phyloP scores from a whole-genome alignment of 92 coral and sea anemone genomes.

The Muricea muricata region DNA sequence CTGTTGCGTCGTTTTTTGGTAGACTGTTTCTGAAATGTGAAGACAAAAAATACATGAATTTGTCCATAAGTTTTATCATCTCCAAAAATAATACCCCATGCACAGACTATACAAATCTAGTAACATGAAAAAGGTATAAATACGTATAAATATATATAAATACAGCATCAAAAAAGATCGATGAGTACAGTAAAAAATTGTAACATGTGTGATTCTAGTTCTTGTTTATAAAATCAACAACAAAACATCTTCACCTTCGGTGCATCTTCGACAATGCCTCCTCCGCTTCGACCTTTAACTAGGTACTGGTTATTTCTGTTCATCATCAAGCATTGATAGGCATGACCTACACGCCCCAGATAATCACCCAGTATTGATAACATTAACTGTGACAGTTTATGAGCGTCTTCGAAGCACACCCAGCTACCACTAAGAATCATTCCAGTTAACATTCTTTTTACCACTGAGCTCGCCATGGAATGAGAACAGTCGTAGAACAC shows the following conservation, averaged over 20 bases:
- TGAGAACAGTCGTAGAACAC: conserved; percentile 84
- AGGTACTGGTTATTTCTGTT: conserved; percentile 68
- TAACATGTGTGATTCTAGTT: no score
- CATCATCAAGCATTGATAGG: conserved; percentile 68
- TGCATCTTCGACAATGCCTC: conserved; percentile 14
- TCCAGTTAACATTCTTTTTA: conserved; percentile 78
- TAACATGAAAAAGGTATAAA: no score
- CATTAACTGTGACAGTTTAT: conserved; percentile 68
- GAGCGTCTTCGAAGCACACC: conserved; percentile 91
- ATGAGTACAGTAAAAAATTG: no score
- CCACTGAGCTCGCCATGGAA: conserved; percentile 64
- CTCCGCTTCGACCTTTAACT: conserved; percentile 54
- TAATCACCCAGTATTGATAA: conserved; percentile 83
- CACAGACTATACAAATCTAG: no score
- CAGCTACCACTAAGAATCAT: conserved; percentile 86
- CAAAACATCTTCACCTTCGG: no score
- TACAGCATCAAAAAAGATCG: no score
- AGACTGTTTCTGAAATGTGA: neutral
- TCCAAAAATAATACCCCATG: no score
- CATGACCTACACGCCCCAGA: conserved; percentile 65
- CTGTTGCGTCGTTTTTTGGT: conserved; percentile 46
- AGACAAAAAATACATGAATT: neutral
- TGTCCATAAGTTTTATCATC: no score
- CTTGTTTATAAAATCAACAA: no score
- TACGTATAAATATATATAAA: no score